A percentile compares a stretch with the other conserved stretches of the same genome.
Evolutionary conservation across 64 coral and sea anemone genomes (phyloP).

Genomic region (Montipora capricornis): DNA sequence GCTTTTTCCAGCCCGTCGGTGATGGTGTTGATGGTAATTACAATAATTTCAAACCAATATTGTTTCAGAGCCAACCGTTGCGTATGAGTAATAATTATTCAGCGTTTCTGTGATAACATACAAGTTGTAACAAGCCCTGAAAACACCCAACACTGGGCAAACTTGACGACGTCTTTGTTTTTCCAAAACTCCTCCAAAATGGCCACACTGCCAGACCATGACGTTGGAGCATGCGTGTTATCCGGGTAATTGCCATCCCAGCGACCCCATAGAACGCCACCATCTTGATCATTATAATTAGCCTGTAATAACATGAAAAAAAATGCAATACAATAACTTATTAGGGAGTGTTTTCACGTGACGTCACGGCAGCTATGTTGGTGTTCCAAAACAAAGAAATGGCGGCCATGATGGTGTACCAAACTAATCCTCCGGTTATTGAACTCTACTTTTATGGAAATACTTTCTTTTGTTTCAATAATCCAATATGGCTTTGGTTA

Average conservation of each 20-base stretch:
- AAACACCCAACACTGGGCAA: constrained; percentile 94
- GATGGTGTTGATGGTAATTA: too few species aligned
- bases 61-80: too few species aligned
- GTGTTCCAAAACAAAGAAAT: too few species aligned
- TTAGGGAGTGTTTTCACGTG: too few species aligned
- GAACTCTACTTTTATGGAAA: too few species aligned
- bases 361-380: too few species aligned
- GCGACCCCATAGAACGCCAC: constrained; percentile 77
- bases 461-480: too few species aligned
- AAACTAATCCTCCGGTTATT: too few species aligned
- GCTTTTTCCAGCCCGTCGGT: too few species aligned
- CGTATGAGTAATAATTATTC: background rate
- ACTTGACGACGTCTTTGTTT: constrained; percentile 64
- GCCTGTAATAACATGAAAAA: constrained; percentile 50
- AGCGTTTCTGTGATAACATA: constrained; percentile 28
- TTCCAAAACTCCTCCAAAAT: constrained; percentile 78
- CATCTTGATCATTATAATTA: constrained; percentile 88
- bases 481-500: too few species aligned
- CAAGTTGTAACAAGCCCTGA: constrained; percentile 91
- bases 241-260: constrained; percentile 84
- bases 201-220: constrained; percentile 83
- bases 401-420: too few species aligned
- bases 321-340: background rate
- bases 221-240: constrained; percentile 62
- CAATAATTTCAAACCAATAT: too few species aligned